Evolutionary conservation across 2,797 vertebrate species (phyloP), one percentile per base, ranked within the genome.

Genomic region (Poliocrania exsul): DNA sequence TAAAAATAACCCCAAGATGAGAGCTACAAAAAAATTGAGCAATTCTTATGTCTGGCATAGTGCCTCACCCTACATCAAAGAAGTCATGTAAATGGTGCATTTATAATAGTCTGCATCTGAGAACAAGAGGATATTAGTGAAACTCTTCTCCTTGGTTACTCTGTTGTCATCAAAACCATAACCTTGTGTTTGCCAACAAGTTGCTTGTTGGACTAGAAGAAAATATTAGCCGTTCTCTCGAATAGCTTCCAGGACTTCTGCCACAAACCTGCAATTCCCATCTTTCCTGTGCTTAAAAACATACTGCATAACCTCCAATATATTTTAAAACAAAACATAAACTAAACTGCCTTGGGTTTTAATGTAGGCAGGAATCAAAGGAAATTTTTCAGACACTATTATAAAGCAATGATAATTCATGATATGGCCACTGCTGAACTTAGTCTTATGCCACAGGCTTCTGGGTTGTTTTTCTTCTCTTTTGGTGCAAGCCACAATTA

Each of bases 351-450:
- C 7, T 82, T 51, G 40, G 17, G 3, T 83, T 92, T 71, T 81
- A 72, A 5, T 64, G 38, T 29, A 81, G 60, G 6, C 5, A 31
- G 10, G n/a, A 57, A 33, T 6, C 4, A 53, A 54, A 88, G 6
- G 7, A 75, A 42, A 74, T 72, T 86, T 72, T 66, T 74, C 35
- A 74, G 46, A 53, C 12, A 15, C 2, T 64, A 4, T 25, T 64
- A 2, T 58, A 67, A 85, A 5, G 23, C 71, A 37, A 74, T 51
- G 15, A 2, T 86, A 71, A 88, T 46, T 83, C n/a, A 42, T 57
- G 9, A 53, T 25, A 64, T 0, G 0, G 7, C 3, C 19, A 23
- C 46, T 71, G 18, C 24, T 74, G 53, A 77, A 7, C 10, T 88
- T 53, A 62, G 28, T 8, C 3, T 75, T 66, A 26, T 15, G 70